phyloP scores from a whole-genome alignment of 2,888 invertebrate species.

The Lochmaea crataegi region DNA sequence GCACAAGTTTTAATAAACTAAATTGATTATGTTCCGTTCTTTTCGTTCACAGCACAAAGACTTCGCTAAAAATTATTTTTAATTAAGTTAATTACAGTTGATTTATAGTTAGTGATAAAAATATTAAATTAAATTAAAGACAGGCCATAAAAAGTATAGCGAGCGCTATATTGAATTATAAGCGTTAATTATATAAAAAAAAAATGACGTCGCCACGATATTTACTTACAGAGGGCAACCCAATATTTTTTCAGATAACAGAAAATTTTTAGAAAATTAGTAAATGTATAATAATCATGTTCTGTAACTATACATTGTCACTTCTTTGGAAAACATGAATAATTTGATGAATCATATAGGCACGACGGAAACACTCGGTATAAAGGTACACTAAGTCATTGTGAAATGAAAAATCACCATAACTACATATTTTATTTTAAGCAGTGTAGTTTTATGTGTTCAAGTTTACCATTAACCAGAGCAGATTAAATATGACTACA shows the following conservation, averaged over 20 bases:
- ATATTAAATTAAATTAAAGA: slow-evolving; percentile 66
- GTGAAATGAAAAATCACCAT: too few relatives aligned
- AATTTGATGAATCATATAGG: too few relatives aligned
- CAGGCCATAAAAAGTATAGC: slow-evolving; percentile 60
- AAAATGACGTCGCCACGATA: slow-evolving; percentile 29
- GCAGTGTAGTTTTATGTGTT: too few relatives aligned
- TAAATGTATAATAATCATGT: too few relatives aligned
- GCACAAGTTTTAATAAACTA: slow-evolving; percentile 46
- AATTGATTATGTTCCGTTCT: slow-evolving; percentile 57
- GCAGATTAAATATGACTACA: neutral
- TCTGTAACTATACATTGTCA: too few relatives aligned
- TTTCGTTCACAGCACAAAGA: slow-evolving; percentile 58
- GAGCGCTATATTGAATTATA: slow-evolving; percentile 51
- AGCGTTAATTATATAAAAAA: slow-evolving; percentile 48
- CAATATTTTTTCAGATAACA: slow-evolving; percentile 1
- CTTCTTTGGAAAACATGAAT: too few relatives aligned
- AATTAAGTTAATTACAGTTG: slow-evolving; percentile 64
- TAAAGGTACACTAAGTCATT: too few relatives aligned
- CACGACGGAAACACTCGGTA: too few relatives aligned
- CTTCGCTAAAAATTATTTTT: slow-evolving; percentile 64
- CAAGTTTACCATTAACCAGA: neutral
- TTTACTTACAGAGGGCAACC: slow-evolving; percentile 34
- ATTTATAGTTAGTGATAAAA: slow-evolving; percentile 65
- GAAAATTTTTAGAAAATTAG: too few relatives aligned
- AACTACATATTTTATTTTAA: too few relatives aligned